Base-by-base conservation (phyloP, 2,113 vertebrate genomes). In the Vulpes ferrilata region DNA sequence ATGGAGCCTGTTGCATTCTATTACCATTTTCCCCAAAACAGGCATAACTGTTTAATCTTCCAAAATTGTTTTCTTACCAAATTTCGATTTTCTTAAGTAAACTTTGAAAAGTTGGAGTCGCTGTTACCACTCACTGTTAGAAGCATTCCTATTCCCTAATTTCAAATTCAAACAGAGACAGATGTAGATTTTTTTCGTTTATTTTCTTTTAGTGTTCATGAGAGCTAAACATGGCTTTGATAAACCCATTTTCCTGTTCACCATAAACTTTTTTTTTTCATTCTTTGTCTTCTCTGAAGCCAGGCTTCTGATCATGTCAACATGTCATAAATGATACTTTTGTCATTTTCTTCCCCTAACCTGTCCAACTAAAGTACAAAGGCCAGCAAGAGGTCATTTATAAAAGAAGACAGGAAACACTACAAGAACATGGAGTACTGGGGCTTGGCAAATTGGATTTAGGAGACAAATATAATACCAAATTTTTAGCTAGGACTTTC, bases 1-100 rank as follows among this genome's bases (percentile, higher is more conserved):
- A 88, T 55, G 30, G 38, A 93, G 96, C 98, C 96, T 96, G 95
- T 94, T 93, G 17, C 2, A 43, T 11, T 93, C 62, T 48, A 5
- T 55, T 84, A 84, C 48, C 48, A 11, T 62, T 82, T 67, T 8
- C 59, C 27, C 17, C 71, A 43, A 93, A 89, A 73, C 86, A 96
- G 97, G 87, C 95, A 81, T 90, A 55, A 38, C 43, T 78, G 55
- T 55, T 93, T 81, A 35, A 48, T 79, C 53, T 84, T 60, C 69
- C 65, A 71, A 23, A 30, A 60, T 4, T 62, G 12, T 16, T 83
- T 16, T 38, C n/a, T 79, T 30, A 93, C 53, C 74, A 65, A 30
- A 82, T 74, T 90, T 59, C 38, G n/a, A 25, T 94, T 67, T 97
- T 55, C 81, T 93, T 81, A 53, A 90, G 7, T 38, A 94, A 76